These are phyloP conservation scores for Drosophila lacicola DNA, from an alignment of 2,888 invertebrate species.

Conservation along the genomic window DNA sequence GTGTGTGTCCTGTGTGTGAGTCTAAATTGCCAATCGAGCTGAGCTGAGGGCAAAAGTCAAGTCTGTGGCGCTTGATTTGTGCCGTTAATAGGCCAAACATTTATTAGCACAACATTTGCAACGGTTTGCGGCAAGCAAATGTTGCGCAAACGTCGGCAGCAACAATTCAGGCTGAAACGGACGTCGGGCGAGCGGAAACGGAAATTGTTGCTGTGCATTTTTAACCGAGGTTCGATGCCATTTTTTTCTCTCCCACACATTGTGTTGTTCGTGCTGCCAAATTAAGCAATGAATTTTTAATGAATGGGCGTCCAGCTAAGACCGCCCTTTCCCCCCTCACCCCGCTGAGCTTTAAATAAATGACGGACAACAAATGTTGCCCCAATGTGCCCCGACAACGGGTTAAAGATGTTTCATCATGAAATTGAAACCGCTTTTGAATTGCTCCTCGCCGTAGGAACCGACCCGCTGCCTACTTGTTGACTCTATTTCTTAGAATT, in stretches of 20 bases:
- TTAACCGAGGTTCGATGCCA: constrained; percentile 71
- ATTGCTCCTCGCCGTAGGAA: constrained; percentile 4
- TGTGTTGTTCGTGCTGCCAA: not conserved
- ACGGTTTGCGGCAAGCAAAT: constrained; percentile 23
- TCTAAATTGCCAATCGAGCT: constrained; percentile 56
- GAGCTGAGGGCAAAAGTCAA: constrained; percentile 29
- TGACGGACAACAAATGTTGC: constrained; percentile 16
- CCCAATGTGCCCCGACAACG: constrained; percentile 25
- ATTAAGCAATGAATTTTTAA: constrained; percentile 72
- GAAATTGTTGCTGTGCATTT: constrained; percentile 80
- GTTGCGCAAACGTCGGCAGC: constrained; percentile 61
- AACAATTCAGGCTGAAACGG: constrained; percentile 59
- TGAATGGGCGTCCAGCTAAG: constrained; percentile 29
- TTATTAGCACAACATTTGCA: constrained; percentile 33
- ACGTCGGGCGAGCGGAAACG: constrained; percentile 68
- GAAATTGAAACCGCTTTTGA: constrained; percentile 36
- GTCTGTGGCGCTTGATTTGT: constrained; percentile 65
- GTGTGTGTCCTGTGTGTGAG: constrained; percentile 14
- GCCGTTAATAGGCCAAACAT: constrained; percentile 65
- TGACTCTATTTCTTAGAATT: constrained; percentile 32
- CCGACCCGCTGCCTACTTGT: constrained; percentile 19
- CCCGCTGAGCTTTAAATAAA: constrained; percentile 36
- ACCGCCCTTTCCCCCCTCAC: not conserved
- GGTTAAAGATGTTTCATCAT: constrained; percentile 51
- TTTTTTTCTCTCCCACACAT: too few species aligned